These are phyloP conservation scores for Trachymyrmex septentrionalis DNA, from an alignment of 1,140 invertebrate species.

Conservation along the genomic window DNA sequence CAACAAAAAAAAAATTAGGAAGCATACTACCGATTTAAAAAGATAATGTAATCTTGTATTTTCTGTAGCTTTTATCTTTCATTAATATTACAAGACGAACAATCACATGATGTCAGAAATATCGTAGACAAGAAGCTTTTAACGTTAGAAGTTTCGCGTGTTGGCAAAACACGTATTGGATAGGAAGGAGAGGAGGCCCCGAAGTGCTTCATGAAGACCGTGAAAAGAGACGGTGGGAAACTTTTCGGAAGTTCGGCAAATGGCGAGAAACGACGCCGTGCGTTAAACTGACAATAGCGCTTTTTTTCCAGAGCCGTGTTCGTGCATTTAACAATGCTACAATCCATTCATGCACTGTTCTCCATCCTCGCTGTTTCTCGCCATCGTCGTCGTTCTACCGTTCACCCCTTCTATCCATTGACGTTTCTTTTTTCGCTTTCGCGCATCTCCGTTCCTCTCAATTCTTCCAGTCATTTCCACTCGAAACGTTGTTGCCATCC, in stretches of 20 bases:
- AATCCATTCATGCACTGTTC: constrained; percentile 52
- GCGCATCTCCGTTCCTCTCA: constrained; percentile 47
- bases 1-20: neutral
- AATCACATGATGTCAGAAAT: neutral
- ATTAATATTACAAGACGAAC: constrained; percentile 22
- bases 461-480: constrained; percentile 37
- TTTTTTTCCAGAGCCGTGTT: constrained; percentile 75
- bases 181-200: constrained; percentile 20
- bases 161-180: constrained; percentile 34
- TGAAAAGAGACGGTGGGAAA: constrained; percentile 65
- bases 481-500: constrained; percentile 59
- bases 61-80: neutral
- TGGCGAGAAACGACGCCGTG: constrained; percentile 53
- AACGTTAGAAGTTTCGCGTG: constrained; percentile 53
- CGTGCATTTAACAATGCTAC: constrained; percentile 79
- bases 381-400: constrained; percentile 7
- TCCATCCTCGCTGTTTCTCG: constrained; percentile 45
- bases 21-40: neutral
- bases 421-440: constrained; percentile 66
- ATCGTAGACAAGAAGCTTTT: constrained; percentile 23
- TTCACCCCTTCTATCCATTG: constrained; percentile 51
- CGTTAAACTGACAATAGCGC: constrained; percentile 81
- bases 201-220: constrained; percentile 9
- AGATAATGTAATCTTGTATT: neutral
- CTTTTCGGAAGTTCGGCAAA: constrained; percentile 53